phyloP scores from a whole-genome alignment of 2,797 vertebrate species.

The Danionella dracula region DNA sequence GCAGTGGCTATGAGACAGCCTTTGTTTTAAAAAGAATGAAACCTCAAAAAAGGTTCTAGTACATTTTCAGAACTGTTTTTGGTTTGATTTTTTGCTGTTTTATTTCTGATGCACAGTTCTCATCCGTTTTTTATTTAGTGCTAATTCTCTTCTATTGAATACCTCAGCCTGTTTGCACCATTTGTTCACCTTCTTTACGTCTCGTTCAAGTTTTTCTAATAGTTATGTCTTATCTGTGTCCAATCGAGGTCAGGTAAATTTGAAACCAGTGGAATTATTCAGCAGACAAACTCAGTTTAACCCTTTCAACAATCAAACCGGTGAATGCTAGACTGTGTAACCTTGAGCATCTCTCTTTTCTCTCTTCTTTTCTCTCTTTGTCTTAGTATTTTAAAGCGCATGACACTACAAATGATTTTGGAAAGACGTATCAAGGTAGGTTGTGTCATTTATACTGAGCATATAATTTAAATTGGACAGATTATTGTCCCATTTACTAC shows the following conservation, averaged over 20 bases:
- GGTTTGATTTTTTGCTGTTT: too few species aligned
- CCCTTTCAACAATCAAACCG: too few species aligned
- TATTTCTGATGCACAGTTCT: too few species aligned
- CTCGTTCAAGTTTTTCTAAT: too few species aligned
- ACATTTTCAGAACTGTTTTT: too few species aligned
- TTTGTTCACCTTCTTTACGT: background rate
- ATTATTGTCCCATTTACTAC: background rate
- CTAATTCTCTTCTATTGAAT: too few species aligned
- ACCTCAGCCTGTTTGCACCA: background rate
- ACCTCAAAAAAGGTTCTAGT: too few species aligned
- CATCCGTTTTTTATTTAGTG: too few species aligned
- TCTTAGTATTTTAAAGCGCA: constrained; percentile 78
- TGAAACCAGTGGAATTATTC: constrained; percentile 2
- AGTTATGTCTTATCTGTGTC: background rate
- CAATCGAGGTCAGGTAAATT: background rate
- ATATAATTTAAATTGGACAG: background rate
- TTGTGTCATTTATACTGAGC: background rate
- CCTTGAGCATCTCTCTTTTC: background rate
- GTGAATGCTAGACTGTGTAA: background rate
- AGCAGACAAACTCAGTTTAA: too few species aligned
- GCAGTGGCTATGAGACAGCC: too few species aligned
- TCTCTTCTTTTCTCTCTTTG: background rate
- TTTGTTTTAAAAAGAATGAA: too few species aligned
- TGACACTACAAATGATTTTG: constrained; percentile 69
- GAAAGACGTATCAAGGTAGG: constrained; percentile 77